These are phyloP conservation scores for Mola mola DNA, from an alignment of 2,113 vertebrate species.

Conservation along the genomic window DNA sequence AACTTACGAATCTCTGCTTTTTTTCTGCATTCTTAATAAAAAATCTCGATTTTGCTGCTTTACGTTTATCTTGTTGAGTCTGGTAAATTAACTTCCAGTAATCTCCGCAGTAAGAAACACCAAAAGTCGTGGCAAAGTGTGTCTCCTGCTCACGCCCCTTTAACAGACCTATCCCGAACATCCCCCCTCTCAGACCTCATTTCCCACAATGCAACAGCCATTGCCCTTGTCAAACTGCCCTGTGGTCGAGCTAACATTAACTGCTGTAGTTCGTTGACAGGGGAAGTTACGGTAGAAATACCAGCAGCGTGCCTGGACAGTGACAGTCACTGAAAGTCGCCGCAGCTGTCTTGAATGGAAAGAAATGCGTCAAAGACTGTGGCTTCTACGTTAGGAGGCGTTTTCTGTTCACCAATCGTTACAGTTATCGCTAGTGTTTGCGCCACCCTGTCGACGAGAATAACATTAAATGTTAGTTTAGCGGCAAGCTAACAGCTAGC, in stretches of 20 bases:
- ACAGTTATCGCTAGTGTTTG: not conserved
- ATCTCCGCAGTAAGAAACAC: no score
- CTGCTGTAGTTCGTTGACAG: slow-evolving; percentile 29
- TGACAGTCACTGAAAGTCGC: slow-evolving; percentile 48
- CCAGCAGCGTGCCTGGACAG: slow-evolving; percentile 44
- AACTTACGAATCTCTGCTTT: no score
- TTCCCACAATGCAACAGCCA: slow-evolving; percentile 71
- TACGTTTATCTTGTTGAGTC: no score
- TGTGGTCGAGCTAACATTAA: slow-evolving; percentile 37
- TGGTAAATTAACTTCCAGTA: no score
- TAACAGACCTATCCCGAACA: slow-evolving; percentile 69
- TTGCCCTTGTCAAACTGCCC: slow-evolving; percentile 58
- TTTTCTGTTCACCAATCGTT: slow-evolving; percentile 1
- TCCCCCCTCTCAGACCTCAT: slow-evolving; percentile 57
- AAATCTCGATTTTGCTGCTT: no score
- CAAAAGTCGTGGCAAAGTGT: not conserved
- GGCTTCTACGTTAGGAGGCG: not conserved
- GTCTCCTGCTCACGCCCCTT: slow-evolving; percentile 66
- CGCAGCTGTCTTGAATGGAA: not conserved
- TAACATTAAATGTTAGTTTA: slow-evolving; percentile 7
- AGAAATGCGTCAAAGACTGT: not conserved
- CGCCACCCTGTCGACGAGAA: not conserved
- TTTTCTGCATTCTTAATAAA: no score
- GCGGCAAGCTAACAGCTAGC: slow-evolving; percentile 62
- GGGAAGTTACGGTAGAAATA: slow-evolving; percentile 20